Conservation (phyloP, 1,140 invertebrate genomes). For the Atopsyche davidsoni region DNA sequence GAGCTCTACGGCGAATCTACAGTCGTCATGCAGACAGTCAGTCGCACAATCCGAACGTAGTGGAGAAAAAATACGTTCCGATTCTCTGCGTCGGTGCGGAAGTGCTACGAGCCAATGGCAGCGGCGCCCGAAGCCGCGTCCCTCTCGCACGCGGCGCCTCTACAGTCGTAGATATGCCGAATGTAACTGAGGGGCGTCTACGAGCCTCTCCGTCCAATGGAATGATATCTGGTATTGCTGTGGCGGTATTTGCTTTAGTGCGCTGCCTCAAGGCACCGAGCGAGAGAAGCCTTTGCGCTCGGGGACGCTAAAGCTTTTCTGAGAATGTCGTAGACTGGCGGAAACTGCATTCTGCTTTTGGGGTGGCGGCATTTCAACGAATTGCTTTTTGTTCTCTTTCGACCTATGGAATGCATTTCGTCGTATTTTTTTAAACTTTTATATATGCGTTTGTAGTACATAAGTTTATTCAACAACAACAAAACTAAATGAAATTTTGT, state of each 20-base stretch:
- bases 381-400: no score
- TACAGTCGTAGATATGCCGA: conserved; percentile 30
- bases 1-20: conserved; percentile 16
- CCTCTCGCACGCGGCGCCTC: conserved; percentile 22
- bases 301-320: conserved; percentile 11
- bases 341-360: conserved; percentile 14
- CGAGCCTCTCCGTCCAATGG: conserved; percentile 26
- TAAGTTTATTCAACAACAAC: no score
- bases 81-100: conserved; percentile 19
- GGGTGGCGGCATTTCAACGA: no score
- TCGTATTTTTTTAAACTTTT: no score
- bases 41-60: conserved; percentile 19
- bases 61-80: conserved; percentile 23
- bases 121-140: not conserved
- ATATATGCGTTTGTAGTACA: no score
- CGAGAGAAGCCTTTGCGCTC: no score
- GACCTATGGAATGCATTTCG: no score
- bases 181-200: conserved; percentile 30
- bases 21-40: conserved; percentile 28
- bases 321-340: conserved; percentile 1
- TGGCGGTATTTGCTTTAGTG: conserved; percentile 20
- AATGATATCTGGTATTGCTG: conserved; percentile 27
- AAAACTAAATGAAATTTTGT: no score
- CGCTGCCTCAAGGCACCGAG: conserved; percentile 11
- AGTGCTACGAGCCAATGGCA: no score